phyloP scores from a whole-genome alignment of 2,113 vertebrate genomes.

The Prionailurus viverrinus region DNA sequence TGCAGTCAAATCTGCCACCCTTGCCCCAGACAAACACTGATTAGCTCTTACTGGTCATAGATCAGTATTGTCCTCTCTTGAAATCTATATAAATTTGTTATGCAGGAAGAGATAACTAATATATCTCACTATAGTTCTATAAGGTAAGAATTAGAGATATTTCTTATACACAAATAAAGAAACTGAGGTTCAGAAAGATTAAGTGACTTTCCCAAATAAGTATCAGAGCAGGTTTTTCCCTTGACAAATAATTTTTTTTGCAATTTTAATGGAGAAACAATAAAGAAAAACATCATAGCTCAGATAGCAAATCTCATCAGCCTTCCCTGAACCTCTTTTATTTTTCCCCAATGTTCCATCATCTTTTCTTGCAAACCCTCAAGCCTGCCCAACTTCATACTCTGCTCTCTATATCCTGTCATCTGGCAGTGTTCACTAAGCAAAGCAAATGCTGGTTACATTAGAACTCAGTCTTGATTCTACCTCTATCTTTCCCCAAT shows the following conservation, averaged over 20 bases:
- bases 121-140: background rate
- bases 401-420: background rate
- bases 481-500: background rate
- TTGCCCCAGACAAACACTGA: background rate
- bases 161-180: background rate
- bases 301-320: background rate
- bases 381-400: background rate
- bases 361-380: background rate
- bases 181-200: conserved; percentile 7
- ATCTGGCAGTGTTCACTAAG: background rate
- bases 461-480: conserved; percentile 10
- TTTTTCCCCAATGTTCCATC: background rate
- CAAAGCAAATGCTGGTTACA: background rate
- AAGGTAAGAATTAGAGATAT: conserved; percentile 2
- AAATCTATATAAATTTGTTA: conserved; percentile 13
- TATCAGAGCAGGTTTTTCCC: background rate
- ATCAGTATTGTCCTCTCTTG: background rate
- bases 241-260: background rate
- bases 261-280: background rate
- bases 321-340: background rate
- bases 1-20: background rate
- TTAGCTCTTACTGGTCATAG: background rate
- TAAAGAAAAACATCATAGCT: background rate
- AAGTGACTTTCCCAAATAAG: conserved; percentile 14
- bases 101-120: background rate